Evolutionary conservation across 2,888 invertebrate species (phyloP).

Genomic region (Priocnemis perturbator): DNA sequence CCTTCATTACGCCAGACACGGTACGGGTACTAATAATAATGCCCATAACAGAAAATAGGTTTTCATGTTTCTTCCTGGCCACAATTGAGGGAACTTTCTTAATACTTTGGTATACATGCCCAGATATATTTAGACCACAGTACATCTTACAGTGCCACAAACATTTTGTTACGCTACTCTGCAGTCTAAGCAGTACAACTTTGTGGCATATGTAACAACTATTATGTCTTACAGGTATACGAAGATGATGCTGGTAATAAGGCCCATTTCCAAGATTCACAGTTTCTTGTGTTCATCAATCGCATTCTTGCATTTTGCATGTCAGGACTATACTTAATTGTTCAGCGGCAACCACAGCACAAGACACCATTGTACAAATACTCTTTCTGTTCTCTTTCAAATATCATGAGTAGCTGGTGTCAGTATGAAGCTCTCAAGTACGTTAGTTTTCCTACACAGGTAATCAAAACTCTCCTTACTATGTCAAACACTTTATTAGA

Average conservation of each 20-base stretch:
- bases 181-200: no score
- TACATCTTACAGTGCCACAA: background rate
- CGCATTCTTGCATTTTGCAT: conserved; percentile 89
- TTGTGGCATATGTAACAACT: background rate
- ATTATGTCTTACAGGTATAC: conserved; percentile 78
- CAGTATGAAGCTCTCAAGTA: conserved; percentile 99
- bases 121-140: background rate
- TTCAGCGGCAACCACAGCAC: conserved; percentile 81
- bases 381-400: conserved; percentile 96
- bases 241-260: conserved; percentile 80
- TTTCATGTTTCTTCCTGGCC: no score
- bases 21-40: conserved; percentile 20
- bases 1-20: conserved; percentile 23
- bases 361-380: conserved; percentile 95
- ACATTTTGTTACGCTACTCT: background rate
- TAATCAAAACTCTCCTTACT: conserved; percentile 65
- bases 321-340: conserved; percentile 81
- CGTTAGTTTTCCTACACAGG: conserved; percentile 98
- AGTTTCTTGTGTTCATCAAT: conserved; percentile 97
- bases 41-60: background rate
- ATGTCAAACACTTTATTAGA: conserved; percentile 9
- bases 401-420: conserved; percentile 99
- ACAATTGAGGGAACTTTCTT: no score
- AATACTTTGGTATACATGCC: no score
- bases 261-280: conserved; percentile 92